These are phyloP conservation scores for Euleptes europaea DNA, from an alignment of 2,113 vertebrate species.

Conservation along the genomic window DNA sequence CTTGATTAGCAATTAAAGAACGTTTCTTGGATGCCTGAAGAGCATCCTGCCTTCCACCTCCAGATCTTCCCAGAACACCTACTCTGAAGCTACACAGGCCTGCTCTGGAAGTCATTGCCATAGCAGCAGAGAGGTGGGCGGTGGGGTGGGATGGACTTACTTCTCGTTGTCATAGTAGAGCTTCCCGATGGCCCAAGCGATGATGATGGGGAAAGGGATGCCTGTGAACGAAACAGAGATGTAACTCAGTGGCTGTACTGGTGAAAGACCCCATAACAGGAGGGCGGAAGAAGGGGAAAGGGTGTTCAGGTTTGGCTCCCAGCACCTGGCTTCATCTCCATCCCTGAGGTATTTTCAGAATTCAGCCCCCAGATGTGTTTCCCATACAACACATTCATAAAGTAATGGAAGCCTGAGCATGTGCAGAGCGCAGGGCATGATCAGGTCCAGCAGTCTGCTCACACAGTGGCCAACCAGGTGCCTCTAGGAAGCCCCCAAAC, in stretches of 20 bases:
- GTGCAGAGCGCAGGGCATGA: not conserved
- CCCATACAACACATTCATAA: not conserved
- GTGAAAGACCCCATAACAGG: not conserved
- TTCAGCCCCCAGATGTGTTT: not conserved
- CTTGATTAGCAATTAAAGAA: not conserved
- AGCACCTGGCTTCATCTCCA: not conserved
- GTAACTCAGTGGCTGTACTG: not conserved
- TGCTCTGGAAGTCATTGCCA: constrained; percentile 3
- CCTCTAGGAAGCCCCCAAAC: no score
- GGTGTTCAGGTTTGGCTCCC: not conserved
- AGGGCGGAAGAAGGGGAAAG: not conserved
- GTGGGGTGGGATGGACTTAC: constrained; percentile 81
- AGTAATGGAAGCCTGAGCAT: not conserved
- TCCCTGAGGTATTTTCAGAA: not conserved
- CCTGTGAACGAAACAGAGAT: constrained; percentile 69
- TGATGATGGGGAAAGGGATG: constrained; percentile 92
- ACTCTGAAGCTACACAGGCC: not conserved
- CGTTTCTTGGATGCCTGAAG: not conserved
- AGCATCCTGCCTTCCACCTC: not conserved
- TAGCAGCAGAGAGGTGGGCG: not conserved
- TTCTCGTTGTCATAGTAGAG: constrained; percentile 95
- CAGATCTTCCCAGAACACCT: not conserved
- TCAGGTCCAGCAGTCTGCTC: no score
- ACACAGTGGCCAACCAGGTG: no score
- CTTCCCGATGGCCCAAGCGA: constrained; percentile 92